Evolutionary conservation across 2,113 vertebrate genomes (phyloP).

Genomic region (Aptenodytes patagonicus): DNA sequence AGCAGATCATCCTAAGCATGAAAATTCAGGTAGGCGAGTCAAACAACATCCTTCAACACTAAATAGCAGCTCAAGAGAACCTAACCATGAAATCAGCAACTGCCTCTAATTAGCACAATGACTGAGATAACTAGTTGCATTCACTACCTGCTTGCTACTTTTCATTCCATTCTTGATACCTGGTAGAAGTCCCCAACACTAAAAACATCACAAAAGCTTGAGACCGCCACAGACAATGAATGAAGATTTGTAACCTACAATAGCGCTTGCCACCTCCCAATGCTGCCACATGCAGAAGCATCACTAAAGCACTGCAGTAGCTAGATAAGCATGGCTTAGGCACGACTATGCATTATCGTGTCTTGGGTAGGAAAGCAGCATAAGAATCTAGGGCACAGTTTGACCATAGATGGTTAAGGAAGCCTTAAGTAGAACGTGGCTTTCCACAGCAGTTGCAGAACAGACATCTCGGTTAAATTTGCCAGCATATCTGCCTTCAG

Average conservation of each 20-base stretch:
- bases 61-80: background rate
- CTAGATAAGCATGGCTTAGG: accelerated
- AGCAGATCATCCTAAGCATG: background rate
- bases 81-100: background rate
- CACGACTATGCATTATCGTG: background rate
- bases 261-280: background rate
- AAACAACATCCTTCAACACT: background rate
- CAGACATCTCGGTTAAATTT: background rate
- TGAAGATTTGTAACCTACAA: background rate
- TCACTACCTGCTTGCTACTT: background rate
- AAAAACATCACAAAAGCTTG: background rate
- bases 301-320: background rate
- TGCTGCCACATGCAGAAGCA: background rate
- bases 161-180: background rate
- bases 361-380: background rate
- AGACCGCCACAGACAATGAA: background rate
- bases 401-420: background rate
- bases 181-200: background rate
- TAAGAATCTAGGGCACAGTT: background rate
- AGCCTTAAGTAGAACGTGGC: background rate
- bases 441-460: background rate
- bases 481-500: background rate
- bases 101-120: background rate
- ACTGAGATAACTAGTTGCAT: background rate
- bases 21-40: background rate